Evolutionary conservation across 1,140 invertebrate species (phyloP), one percentile per base, ranked within the genome.

Genomic region (Epicauta chinensis): DNA sequence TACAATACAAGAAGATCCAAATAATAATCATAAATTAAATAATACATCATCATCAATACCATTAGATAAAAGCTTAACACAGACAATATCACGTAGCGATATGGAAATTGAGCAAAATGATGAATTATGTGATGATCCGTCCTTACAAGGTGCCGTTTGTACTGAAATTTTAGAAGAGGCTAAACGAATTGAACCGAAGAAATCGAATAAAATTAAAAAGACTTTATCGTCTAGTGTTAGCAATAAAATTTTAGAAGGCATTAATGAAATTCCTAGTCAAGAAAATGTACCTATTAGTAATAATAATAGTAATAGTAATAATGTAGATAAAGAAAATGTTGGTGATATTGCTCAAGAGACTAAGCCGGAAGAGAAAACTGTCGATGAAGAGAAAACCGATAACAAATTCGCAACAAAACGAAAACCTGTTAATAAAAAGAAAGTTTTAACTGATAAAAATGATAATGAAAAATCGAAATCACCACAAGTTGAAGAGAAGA

Each of bases 271-370:
- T 55, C 63, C 63, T 38, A 67, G 64, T 55, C 61, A 65, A 53
- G 67, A 67, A 59, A 65, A 54, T 53, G 50, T 54, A 62, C 10
- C 32, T n/a, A 23, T 23, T 23, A 23, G 7, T 23, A 23, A 23
- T 23, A 23, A 23, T 23, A 23, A 23, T n/a, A n/a, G n/a, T 23
- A 23, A 23, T 23, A 46, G 37, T 62, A 63, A 61, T 63, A 68
- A 16, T 41, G 61, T 68, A 57, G 69, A 74, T 55, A 71, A 74
- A 58, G 62, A 71, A 43, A 56, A 68, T 45, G 58, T 69, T 11
- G 62, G 63, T 43, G 61, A 65, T 48, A 46, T 45, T 47, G 30
- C 32, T 34, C 37, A 61, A 56, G 46, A 58, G 50, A 51, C 34
- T 41, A 62, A 16, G 42, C 10, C 45, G 12, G 37, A 60, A n/a